Base-by-base conservation (phyloP, 2,888 invertebrate species). In the Nebria salina region DNA sequence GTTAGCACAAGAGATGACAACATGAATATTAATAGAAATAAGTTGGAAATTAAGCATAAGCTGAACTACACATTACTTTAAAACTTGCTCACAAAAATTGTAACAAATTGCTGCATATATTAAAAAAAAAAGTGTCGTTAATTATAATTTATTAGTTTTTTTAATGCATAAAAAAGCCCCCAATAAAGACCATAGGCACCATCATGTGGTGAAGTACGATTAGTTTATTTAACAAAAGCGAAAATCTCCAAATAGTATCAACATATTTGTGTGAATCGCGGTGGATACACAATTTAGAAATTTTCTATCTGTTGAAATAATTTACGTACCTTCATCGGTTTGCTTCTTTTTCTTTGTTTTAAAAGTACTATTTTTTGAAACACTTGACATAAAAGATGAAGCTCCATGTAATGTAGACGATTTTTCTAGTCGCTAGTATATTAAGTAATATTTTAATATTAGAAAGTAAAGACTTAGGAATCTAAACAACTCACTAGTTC, bases 401-500 rank as follows among this genome's bases (percentile, higher is more conserved):
- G 8, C 65, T 42, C 15, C 72, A 72, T 34, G 73, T 43, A 68
- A n/a, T 66, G 74, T 42, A 43, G 74, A 20, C 15, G 74, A 74
- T 79, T 74, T 79, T 54, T 79, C 79, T 26, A 41, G 41, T 75
- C 74, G 26, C 79, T 79, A 7, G 54, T 26, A 26, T 25, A 11
- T 3, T 26, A 70, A 25, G 6, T 4, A 6, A 76, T 6, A 75
- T 13, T 64, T 72, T n/a, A 75, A 78, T 78, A 20, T 20, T 25
- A 4, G 20, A 75, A 1, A 75, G 54, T 43, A 43, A 75, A 74
- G n/a, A 20, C n/a, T 11, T 20, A 75, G 1, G 8, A 66, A 2
- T 25, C 25, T 34, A 25, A 72, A 42, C 25, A 26, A 83, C 83
- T 83, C 83, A 85, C 85, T 11, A 84, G 75, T 82, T 84, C 84